Conservation (phyloP, 35 echinoderm and acorn worm species). For the Amphiura filiformis region DNA sequence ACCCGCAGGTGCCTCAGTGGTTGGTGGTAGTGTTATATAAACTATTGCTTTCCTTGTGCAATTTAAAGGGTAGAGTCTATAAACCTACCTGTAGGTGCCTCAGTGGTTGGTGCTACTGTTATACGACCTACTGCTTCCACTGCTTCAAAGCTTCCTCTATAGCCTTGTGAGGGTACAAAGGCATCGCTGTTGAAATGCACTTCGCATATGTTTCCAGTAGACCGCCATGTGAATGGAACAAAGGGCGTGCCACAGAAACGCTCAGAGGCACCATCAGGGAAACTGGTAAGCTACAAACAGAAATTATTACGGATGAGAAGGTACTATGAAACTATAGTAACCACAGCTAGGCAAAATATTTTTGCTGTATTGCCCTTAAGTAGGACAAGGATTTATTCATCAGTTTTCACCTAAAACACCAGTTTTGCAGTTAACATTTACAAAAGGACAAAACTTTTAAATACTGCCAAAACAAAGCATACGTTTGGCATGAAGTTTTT, state of each 20-base stretch:
- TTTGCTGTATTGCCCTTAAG: not conserved
- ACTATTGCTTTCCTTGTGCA: no score
- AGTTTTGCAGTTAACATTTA: not conserved
- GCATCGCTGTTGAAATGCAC: slow-evolving; percentile 41
- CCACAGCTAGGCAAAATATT: not conserved
- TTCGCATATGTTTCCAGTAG: slow-evolving; percentile 27
- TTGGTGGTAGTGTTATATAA: no score
- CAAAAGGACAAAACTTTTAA: not conserved
- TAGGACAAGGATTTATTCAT: not conserved
- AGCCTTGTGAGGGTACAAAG: not conserved
- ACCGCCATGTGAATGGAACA: slow-evolving; percentile 2
- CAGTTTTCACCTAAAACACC: not conserved
- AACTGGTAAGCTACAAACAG: slow-evolving; percentile 30
- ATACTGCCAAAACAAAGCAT: no score
- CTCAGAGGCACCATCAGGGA: slow-evolving; percentile 32
- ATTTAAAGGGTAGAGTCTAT: no score
- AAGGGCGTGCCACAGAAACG: slow-evolving; percentile 9
- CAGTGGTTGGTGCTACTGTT: not conserved
- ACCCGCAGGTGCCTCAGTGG: no score
- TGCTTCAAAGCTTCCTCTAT: not conserved
- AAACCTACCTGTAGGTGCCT: not conserved
- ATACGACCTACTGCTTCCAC: not conserved
- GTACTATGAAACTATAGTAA: not conserved
- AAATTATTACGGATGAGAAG: not conserved
- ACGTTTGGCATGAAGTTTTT: no score